phyloP scores from a whole-genome alignment of 2,113 vertebrate genomes.

The Pica pica region DNA sequence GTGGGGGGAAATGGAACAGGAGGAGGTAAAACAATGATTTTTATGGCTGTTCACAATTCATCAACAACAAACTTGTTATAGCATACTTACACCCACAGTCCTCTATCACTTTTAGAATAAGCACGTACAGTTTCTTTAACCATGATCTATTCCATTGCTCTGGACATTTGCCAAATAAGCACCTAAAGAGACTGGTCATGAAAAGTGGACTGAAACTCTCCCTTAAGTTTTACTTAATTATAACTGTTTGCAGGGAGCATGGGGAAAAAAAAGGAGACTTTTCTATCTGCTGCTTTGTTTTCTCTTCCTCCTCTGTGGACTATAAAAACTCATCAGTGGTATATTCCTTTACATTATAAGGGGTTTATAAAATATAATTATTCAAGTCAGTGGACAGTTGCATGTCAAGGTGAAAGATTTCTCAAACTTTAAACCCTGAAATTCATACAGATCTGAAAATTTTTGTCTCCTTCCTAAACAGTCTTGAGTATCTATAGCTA shows the following conservation, averaged over 20 bases:
- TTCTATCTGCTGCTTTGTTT: background rate
- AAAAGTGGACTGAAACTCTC: background rate
- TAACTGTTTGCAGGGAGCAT: background rate
- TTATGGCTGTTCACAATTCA: background rate
- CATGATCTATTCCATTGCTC: background rate
- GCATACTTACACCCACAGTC: background rate
- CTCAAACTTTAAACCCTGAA: background rate
- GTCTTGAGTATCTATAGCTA: background rate
- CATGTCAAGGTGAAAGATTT: background rate
- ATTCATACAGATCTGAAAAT: background rate
- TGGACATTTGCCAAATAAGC: background rate
- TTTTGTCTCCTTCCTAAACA: background rate
- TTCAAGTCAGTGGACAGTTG: background rate
- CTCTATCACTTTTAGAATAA: background rate
- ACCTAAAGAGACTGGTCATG: background rate
- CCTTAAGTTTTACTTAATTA: background rate
- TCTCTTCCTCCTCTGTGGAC: background rate
- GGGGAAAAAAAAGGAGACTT: background rate
- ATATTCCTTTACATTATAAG: background rate
- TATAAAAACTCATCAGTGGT: background rate
- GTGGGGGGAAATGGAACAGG: fast-evolving
- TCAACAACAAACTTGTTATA: background rate
- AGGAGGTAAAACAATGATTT: background rate
- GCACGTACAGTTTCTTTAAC: background rate
- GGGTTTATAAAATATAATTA: background rate